Percentiles rank a stretch among this genome's conserved stretches.
These are phyloP conservation scores for Nesidiocoris tenuis DNA, from an alignment of 2,888 invertebrate species.

Conservation along the genomic window DNA sequence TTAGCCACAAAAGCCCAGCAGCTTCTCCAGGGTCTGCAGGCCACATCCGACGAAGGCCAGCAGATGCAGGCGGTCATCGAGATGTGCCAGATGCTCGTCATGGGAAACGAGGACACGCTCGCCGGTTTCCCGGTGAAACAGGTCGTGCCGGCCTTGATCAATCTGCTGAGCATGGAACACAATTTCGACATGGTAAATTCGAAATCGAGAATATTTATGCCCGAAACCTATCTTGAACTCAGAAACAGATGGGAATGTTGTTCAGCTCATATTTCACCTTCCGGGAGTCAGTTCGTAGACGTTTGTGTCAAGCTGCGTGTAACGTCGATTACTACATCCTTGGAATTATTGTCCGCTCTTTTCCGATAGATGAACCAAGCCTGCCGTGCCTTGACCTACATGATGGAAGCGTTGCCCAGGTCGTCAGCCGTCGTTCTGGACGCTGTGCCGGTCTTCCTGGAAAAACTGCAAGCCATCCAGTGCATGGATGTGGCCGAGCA, in stretches of 20 bases:
- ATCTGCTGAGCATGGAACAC: constrained; percentile 91
- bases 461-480: constrained; percentile 95
- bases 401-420: constrained; percentile 97
- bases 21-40: constrained; percentile 85
- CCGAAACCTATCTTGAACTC: too few relatives aligned
- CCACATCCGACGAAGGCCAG: constrained; percentile 91
- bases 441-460: constrained; percentile 94
- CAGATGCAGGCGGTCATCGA: constrained; percentile 95
- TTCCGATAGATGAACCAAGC: constrained; percentile 89
- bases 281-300: too few relatives aligned
- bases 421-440: constrained; percentile 95
- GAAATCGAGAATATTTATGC: not conserved
- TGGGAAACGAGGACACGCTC: constrained; percentile 98
- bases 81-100: constrained; percentile 97
- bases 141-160: constrained; percentile 92
- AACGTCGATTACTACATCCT: not conserved
- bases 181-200: constrained; percentile 90
- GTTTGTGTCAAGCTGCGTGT: not conserved
- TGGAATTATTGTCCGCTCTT: not conserved
- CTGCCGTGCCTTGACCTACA: constrained; percentile 95
- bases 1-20: constrained; percentile 89
- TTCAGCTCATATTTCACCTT: too few relatives aligned
- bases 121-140: constrained; percentile 98
- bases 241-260: too few relatives aligned
- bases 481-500: constrained; percentile 99